Conservation (phyloP, 2,888 invertebrate species). For the Cheilosia impressa region DNA sequence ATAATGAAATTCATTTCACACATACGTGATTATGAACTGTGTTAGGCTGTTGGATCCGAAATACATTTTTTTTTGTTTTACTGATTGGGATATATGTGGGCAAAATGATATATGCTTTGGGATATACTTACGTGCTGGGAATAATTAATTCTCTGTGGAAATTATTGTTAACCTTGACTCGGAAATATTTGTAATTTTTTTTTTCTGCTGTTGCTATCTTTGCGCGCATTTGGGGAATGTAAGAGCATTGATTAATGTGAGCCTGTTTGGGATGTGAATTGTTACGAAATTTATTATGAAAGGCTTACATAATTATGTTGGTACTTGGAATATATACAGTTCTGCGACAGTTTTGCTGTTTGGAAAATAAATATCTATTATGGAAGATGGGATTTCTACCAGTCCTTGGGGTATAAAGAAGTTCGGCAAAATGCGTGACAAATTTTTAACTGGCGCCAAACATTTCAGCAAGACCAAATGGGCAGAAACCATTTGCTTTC, state of each 20-base stretch:
- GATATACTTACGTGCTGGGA: slow-evolving; percentile 16
- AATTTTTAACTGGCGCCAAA: no score
- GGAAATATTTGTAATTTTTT: not conserved
- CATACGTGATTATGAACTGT: slow-evolving; percentile 58
- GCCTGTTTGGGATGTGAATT: slow-evolving; percentile 9
- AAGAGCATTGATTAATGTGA: slow-evolving; percentile 29
- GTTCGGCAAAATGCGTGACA: no score
- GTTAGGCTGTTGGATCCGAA: not conserved
- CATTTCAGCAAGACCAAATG: no score
- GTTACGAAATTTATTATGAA: not conserved
- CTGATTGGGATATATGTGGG: slow-evolving; percentile 21
- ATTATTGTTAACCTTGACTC: slow-evolving; percentile 25
- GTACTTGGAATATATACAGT: not conserved
- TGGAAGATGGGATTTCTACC: no score
- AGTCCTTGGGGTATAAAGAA: no score
- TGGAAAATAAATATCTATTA: no score
- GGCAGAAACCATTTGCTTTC: no score
- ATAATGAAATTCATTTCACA: slow-evolving; percentile 61
- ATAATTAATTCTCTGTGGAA: slow-evolving; percentile 30
- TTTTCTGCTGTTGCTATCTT: not conserved
- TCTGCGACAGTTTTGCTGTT: not conserved
- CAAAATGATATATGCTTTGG: slow-evolving; percentile 9
- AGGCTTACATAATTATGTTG: not conserved
- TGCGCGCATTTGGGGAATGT: slow-evolving; percentile 8
- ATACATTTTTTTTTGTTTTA: not conserved